Evolutionary conservation across 2,888 invertebrate species (phyloP).

Genomic region (Cantharis rufa): DNA sequence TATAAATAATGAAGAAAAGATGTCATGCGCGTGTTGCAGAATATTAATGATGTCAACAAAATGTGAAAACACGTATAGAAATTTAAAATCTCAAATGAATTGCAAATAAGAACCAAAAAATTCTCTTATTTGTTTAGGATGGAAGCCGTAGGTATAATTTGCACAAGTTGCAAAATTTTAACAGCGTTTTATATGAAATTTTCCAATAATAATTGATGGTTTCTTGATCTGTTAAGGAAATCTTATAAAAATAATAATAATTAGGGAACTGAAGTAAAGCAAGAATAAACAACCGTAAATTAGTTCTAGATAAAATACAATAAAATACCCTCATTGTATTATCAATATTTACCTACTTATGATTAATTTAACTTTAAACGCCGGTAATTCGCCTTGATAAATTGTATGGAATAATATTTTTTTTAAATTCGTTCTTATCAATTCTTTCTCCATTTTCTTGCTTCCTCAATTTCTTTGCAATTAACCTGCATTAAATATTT

Average conservation of each 20-base stretch:
- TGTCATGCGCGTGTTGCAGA: conserved; percentile 18
- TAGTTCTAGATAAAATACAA: not conserved
- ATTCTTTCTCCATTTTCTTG: not conserved
- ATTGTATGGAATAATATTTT: not conserved
- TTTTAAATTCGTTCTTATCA: not conserved
- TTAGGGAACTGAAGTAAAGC: not conserved
- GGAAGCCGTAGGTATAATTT: conserved; percentile 6
- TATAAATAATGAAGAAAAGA: conserved; percentile 13
- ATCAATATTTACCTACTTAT: not conserved
- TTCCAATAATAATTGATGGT: not conserved
- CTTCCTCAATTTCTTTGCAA: not conserved
- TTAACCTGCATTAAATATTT: not conserved
- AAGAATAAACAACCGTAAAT: not conserved
- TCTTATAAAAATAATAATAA: not conserved
- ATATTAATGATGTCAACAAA: conserved; percentile 30
- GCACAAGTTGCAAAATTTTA: conserved; percentile 7
- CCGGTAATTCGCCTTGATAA: not conserved
- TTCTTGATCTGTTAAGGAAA: not conserved
- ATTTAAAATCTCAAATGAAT: conserved; percentile 28
- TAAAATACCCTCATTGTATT: not conserved
- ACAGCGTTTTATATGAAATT: not conserved
- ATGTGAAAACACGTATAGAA: conserved; percentile 25
- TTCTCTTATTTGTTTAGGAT: conserved; percentile 20
- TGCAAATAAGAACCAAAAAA: conserved; percentile 17
- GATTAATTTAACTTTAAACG: not conserved